A percentile compares a stretch with the other conserved stretches of the same genome.
These are phyloP conservation scores for Drosophila cracens DNA, from an alignment of 2,888 invertebrate species.

Conservation along the genomic window DNA sequence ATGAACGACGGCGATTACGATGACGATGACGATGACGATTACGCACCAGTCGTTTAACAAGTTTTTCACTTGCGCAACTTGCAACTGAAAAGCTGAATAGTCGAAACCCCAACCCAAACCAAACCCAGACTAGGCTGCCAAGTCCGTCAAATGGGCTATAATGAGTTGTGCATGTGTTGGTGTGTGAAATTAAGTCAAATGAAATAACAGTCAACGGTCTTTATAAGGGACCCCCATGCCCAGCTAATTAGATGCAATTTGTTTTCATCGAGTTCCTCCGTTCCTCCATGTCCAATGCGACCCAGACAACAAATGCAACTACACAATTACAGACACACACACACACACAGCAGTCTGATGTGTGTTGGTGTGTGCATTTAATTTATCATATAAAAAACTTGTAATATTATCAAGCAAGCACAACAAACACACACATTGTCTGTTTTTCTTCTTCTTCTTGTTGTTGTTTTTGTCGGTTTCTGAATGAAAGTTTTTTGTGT, in stretches of 20 bases:
- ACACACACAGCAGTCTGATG: neutral
- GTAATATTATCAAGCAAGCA: constrained; percentile 36
- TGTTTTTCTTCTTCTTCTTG: neutral
- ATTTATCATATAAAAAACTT: constrained; percentile 52
- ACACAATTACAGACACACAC: constrained; percentile 6
- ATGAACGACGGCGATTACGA: constrained; percentile 8
- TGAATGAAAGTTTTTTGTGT: constrained; percentile 52
- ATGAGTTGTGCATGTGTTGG: constrained; percentile 25
- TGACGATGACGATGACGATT: constrained; percentile 36
- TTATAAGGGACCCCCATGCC: constrained; percentile 48
- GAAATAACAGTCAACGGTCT: constrained; percentile 30
- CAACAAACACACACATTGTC: constrained; percentile 17
- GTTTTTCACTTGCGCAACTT: constrained; percentile 58
- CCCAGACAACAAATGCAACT: constrained; percentile 29
- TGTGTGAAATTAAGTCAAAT: constrained; percentile 45
- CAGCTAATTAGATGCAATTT: constrained; percentile 74
- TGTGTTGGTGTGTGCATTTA: constrained; percentile 18
- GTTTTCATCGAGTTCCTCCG: constrained; percentile 62
- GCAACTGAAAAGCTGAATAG: neutral
- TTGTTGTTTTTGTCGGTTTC: neutral
- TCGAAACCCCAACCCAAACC: neutral
- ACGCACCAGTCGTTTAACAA: constrained; percentile 41
- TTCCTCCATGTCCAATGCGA: constrained; percentile 31
- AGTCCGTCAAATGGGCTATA: constrained; percentile 7
- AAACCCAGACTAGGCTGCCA: constrained; percentile 17